Conservation (phyloP, 2,113 vertebrate species). For the Hucho hucho region DNA sequence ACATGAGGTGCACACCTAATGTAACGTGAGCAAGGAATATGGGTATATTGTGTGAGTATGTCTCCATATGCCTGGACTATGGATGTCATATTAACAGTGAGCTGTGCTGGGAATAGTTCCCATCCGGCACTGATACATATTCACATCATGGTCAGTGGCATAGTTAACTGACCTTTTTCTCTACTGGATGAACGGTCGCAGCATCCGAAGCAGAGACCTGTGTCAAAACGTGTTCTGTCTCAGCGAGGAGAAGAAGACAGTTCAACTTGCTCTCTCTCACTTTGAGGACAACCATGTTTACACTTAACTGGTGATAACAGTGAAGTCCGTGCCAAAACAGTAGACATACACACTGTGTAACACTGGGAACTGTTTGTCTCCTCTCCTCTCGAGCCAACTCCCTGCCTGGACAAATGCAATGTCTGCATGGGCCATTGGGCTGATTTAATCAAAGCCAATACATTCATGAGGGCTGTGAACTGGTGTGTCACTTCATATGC, state of each 20-base stretch:
- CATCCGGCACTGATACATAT: background rate
- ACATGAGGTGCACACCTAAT: constrained; percentile 16
- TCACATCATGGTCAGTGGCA: background rate
- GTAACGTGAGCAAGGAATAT: constrained; percentile 14
- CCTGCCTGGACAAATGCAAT: constrained; percentile 19
- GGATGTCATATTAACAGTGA: too few relatives aligned
- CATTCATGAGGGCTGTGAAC: constrained; percentile 41
- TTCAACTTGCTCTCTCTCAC: background rate
- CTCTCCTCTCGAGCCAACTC: background rate
- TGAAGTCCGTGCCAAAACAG: background rate
- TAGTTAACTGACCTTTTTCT: too few relatives aligned
- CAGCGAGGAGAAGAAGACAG: background rate
- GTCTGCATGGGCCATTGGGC: constrained; percentile 9
- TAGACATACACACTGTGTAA: too few relatives aligned
- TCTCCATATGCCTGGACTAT: too few relatives aligned
- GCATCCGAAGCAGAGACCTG: background rate
- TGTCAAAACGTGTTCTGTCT: background rate
- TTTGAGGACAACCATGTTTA: background rate
- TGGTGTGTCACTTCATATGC: constrained; percentile 36
- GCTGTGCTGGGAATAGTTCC: too few relatives aligned
- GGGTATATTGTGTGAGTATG: constrained; percentile 9
- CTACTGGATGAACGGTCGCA: too few relatives aligned
- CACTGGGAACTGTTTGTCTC: background rate
- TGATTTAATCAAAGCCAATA: constrained; percentile 30
- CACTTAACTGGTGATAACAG: background rate